Conservation (phyloP, 2,113 vertebrate genomes). For the Trachemys scripta region DNA sequence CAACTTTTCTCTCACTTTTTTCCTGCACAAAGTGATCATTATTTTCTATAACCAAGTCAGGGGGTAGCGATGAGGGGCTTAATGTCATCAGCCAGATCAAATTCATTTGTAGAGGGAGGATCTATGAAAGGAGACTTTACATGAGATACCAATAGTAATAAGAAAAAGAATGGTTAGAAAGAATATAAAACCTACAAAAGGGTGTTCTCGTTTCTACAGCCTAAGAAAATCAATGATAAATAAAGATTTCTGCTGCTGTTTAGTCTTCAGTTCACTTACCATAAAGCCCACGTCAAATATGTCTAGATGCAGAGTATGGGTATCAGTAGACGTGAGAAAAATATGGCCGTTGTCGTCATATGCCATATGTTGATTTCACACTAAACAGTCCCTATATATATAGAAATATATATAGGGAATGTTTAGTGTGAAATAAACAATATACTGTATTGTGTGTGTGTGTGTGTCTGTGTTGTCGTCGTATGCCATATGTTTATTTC, state of each 20-base stretch:
- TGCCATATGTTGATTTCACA: neutral
- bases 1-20: neutral
- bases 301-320: neutral
- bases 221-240: neutral
- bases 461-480: neutral
- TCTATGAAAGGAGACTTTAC: neutral
- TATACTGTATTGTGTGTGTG: too few relatives aligned
- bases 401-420: too few relatives aligned
- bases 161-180: neutral
- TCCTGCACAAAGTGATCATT: rapidly evolving
- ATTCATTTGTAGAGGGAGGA: neutral
- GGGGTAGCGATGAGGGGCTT: neutral
- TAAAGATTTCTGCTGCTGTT: neutral
- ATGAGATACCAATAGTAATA: neutral
- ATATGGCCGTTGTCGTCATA: too few relatives aligned
- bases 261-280: neutral
- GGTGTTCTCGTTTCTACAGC: neutral
- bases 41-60: neutral
- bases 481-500: neutral
- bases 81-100: rapidly evolving
- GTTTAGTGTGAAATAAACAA: too few relatives aligned
- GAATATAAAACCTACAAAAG: neutral
- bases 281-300: neutral
- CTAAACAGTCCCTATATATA: neutral
- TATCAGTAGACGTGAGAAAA: neutral